phyloP scores from a whole-genome alignment of 2,888 invertebrate species.

The Ypsolopha sequella region DNA sequence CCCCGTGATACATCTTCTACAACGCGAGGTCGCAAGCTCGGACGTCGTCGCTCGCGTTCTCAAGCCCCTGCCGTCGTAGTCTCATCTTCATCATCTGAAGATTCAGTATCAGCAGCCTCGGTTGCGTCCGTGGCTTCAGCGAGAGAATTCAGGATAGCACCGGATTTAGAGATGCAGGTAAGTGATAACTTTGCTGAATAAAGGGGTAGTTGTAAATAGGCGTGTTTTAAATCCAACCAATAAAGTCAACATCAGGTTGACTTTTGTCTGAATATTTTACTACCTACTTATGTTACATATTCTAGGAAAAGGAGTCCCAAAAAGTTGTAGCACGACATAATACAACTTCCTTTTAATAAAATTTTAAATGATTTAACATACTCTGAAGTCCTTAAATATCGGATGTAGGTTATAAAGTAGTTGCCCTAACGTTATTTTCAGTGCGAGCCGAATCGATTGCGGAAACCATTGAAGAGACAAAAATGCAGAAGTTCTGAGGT shows the following conservation, averaged over 20 bases:
- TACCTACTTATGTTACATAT: no score
- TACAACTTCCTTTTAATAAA: no score
- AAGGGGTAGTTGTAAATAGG: no score
- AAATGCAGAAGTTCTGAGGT: constrained; percentile 66
- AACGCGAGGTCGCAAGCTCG: constrained; percentile 40
- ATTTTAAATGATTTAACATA: no score
- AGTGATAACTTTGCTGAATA: not conserved
- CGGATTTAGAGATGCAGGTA: constrained; percentile 59
- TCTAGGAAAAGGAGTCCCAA: no score
- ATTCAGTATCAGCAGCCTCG: constrained; percentile 53
- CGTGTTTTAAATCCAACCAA: no score
- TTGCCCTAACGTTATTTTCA: constrained; percentile 37
- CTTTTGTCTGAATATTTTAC: no score
- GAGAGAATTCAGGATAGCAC: constrained; percentile 38
- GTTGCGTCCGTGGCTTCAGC: constrained; percentile 59
- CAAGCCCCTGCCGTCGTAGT: constrained; percentile 52
- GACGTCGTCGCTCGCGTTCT: constrained; percentile 50
- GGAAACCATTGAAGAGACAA: constrained; percentile 59
- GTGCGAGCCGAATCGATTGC: constrained; percentile 45
- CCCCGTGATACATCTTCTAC: constrained; percentile 25
- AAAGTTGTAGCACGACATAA: no score
- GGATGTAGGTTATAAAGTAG: no score
- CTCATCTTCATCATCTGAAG: constrained; percentile 52
- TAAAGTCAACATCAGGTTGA: no score
- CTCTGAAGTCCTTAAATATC: no score